phyloP scores from a whole-genome alignment of 2,888 invertebrate genomes.

The Gerris lacustris region DNA sequence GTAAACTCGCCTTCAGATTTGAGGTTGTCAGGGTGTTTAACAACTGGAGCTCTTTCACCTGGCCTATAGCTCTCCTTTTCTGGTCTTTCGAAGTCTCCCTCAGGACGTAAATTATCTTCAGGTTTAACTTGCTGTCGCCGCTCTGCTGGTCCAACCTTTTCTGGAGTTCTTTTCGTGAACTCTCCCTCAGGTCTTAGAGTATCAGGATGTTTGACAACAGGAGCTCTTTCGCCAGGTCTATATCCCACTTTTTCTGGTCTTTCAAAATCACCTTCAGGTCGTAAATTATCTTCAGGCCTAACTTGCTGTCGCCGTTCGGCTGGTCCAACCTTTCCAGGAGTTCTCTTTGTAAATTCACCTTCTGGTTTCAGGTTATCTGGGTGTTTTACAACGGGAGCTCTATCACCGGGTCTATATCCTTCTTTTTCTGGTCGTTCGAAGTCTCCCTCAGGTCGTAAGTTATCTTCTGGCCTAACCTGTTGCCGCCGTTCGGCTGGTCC shows the following conservation, averaged over 20 bases:
- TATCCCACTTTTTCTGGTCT: constrained; percentile 41
- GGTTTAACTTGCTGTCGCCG: constrained; percentile 33
- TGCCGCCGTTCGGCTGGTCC: constrained; percentile 32
- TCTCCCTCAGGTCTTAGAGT: constrained; percentile 33
- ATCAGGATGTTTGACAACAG: constrained; percentile 32
- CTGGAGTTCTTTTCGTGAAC: constrained; percentile 27
- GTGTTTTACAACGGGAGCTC: constrained; percentile 23
- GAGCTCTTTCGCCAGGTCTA: constrained; percentile 41
- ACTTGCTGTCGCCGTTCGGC: constrained; percentile 43
- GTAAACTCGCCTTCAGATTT: constrained; percentile 27
- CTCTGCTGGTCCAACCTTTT: constrained; percentile 29
- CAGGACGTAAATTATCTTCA: constrained; percentile 33
- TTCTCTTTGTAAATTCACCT: constrained; percentile 40
- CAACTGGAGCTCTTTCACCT: constrained; percentile 28
- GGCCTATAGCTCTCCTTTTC: constrained; percentile 17
- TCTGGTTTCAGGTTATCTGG: constrained; percentile 40
- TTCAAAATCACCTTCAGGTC: constrained; percentile 38
- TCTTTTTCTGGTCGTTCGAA: constrained; percentile 34
- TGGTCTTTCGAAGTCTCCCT: constrained; percentile 35
- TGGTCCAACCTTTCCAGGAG: constrained; percentile 37
- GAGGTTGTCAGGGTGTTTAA: constrained; percentile 37
- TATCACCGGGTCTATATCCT: constrained; percentile 26
- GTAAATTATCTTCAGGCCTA: constrained; percentile 38
- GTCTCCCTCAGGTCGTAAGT: constrained; percentile 34
- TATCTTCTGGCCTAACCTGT: constrained; percentile 31